Evolutionary conservation across 1,140 invertebrate species (phyloP), one percentile per base, ranked within the genome.

Genomic region (Drosophila elegans): DNA sequence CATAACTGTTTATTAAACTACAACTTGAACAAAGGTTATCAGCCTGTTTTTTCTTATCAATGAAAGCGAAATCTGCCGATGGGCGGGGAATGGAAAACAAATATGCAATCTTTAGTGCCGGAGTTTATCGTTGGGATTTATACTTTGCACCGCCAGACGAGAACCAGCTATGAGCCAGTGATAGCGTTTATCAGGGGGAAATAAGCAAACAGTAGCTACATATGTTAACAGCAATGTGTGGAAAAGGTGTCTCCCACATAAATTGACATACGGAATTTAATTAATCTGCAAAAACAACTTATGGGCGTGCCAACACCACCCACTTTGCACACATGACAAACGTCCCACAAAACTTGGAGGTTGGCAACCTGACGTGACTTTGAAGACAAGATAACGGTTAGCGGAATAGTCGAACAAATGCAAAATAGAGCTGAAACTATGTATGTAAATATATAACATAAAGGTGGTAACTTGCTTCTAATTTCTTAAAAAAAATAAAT

Each of bases 151-250:
- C 36, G 48, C 16, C 51, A 55, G 72, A 74, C 51, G 53, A 49
- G 11, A 34, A 34, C 34, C 48, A 61, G 25, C 25, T 45, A 25
- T 16, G 27, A 56, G 25, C 49, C 38, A 16, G 46, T 51, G 82
- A 88, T 86, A 86, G 61, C 32, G 48, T 56, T 66, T 86, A 76
- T 86, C 83, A 56, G 36, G 21, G 63, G 13, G 16, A 21, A 48
- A 79, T 73, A 55, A 66, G 49, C 74, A 48, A 56, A 41, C 57
- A 55, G 54, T 48, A 57, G 73, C 54, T 36, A 21, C 16, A 21
- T 21, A 55, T 13, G 48, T n/a, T 38, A 25, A 46, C 10, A 21
- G 5, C 9, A 41, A 45, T 29, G 13, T 52, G 52, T n/a, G 51
- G 54, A 38, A 6, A 16, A 42, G 63, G 16, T 55, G 32, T 34